Evolutionary conservation across 2,797 vertebrate genomes (phyloP), one percentile per base, ranked within the genome.

Genomic region (Syndactyla subalaris): DNA sequence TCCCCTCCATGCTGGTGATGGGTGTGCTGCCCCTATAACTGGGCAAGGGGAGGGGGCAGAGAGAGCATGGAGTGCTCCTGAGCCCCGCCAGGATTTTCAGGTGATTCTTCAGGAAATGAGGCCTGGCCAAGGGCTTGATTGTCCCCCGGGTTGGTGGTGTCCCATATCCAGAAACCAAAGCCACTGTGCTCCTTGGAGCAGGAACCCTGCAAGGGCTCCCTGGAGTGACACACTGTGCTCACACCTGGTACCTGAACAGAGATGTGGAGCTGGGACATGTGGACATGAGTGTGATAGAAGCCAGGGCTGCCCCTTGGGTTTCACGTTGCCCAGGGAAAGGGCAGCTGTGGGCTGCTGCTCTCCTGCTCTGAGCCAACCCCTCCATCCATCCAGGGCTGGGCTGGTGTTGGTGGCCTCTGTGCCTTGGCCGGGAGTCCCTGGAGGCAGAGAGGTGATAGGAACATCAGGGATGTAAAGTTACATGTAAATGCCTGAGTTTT

Each of bases 101-200:
- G 5, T 8, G 49, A 2, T 41, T 27, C 49, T 34, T 43, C 3
- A 39, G 36, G 27, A 36, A 8, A 34, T 19, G 7, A 43, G 77
- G 13, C 2, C 0, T 9, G 7, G 26, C 55, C 32, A 59, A 29
- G 38, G 24, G 8, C 29, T 14, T 7, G 32, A 7, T 36, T 21
- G 4, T 29, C 20, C n/a, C 13, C 8, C 4, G 10, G 14, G 13
- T 2, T 61, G 58, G 10, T 2, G 2, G 51, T 18, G 39, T 9
- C 18, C 59, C 6, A 3, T 4, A 0, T 38, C 21, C 70, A 83
- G 68, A 19, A 59, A 2, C 12, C 26, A 41, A 43, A 52, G 67
- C 27, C 20, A 2, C 55, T 14, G 41, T 0, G 1, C 15, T 65
- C 39, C 62, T 20, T 0, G 1, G 38, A 9, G 46, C 0, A 1